phyloP scores from a whole-genome alignment of 2,888 invertebrate species.

The Odontomyia ornata region DNA sequence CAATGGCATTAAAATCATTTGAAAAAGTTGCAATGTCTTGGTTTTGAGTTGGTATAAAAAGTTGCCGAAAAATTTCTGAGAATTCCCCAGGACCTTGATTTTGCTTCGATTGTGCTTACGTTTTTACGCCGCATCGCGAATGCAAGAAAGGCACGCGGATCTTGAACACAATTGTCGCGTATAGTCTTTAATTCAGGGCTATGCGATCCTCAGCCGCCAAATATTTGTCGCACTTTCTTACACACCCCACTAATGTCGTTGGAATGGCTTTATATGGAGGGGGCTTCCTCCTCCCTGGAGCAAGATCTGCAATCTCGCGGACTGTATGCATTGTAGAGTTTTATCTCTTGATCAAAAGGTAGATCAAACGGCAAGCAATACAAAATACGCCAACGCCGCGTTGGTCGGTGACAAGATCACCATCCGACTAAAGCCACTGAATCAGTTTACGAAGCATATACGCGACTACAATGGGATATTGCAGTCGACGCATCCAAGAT shows the following conservation, averaged over 20 bases:
- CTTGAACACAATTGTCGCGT: neutral
- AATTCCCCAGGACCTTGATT: conserved; percentile 23
- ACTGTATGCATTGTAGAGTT: neutral
- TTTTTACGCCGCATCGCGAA: neutral
- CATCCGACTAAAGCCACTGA: neutral
- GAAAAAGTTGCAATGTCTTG: too few relatives aligned
- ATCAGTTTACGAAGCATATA: neutral
- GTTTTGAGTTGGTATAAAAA: neutral
- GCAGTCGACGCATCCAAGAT: neutral
- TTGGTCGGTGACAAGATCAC: conserved; percentile 2
- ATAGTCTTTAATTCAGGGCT: conserved; percentile 25
- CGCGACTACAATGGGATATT: conserved; percentile 15
- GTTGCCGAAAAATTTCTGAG: conserved; percentile 26
- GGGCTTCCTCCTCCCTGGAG: neutral
- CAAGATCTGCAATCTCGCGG: neutral
- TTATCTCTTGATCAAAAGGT: conserved; percentile 26
- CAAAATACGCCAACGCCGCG: conserved; percentile 3
- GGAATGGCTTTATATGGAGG: conserved; percentile 1
- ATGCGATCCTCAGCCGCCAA: conserved; percentile 24
- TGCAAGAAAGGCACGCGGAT: neutral
- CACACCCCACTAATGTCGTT: conserved; percentile 7
- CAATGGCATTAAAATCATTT: too few relatives aligned
- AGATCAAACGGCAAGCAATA: neutral
- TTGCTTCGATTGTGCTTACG: conserved; percentile 28
- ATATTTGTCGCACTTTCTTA: conserved; percentile 33